A percentile compares a stretch with the other conserved stretches of the same genome.
phyloP scores from a whole-genome alignment of 2,113 vertebrate genomes.

The Chiloscyllium plagiosum region DNA sequence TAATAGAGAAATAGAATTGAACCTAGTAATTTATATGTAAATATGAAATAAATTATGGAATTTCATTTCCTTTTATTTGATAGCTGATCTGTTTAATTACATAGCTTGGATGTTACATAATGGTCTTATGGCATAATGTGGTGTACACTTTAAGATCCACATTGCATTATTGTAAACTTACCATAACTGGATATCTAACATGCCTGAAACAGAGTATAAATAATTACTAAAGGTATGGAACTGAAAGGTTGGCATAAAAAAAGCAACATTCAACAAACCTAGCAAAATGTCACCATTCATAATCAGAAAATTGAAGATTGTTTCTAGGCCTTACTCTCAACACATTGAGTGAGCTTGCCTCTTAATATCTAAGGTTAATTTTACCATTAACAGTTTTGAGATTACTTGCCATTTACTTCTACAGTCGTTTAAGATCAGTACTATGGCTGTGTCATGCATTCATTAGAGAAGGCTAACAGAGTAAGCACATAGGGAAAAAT shows the following conservation, averaged over 20 bases:
- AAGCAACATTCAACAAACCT: background rate
- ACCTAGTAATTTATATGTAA: background rate
- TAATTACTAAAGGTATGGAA: background rate
- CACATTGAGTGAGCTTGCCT: background rate
- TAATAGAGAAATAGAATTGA: background rate
- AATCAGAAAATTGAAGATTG: background rate
- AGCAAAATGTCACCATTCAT: background rate
- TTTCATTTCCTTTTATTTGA: background rate
- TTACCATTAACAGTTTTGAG: background rate
- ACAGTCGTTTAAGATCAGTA: background rate
- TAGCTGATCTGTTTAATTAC: background rate
- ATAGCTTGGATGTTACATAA: background rate
- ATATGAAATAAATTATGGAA: background rate
- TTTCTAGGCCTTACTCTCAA: background rate
- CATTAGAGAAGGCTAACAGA: background rate
- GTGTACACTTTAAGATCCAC: background rate
- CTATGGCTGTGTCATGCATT: background rate
- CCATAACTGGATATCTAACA: background rate
- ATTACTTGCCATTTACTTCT: background rate
- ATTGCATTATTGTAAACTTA: background rate
- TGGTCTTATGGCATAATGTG: background rate
- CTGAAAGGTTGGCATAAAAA: background rate
- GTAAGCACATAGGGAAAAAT: background rate
- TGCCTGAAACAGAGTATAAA: background rate
- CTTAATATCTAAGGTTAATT: background rate